Conservation (phyloP, 2,888 invertebrate genomes). For the Erannis defoliaria region DNA sequence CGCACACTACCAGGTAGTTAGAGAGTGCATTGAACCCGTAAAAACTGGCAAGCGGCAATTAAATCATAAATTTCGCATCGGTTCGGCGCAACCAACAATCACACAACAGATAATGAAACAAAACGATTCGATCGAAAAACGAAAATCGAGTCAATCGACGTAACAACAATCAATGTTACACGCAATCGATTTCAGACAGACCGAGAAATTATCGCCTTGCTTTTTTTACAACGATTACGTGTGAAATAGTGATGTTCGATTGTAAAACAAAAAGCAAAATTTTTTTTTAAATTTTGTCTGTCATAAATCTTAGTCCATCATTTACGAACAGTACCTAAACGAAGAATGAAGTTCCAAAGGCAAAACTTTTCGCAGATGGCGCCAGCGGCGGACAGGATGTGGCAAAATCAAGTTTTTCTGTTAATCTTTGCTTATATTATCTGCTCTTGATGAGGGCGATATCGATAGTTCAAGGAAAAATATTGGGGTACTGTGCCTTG, state of each 20-base stretch:
- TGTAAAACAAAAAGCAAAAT: slow-evolving; percentile 25
- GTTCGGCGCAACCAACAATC: slow-evolving; percentile 83
- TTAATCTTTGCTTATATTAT: too few species aligned
- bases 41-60: slow-evolving; percentile 74
- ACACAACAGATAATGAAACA: slow-evolving; percentile 82
- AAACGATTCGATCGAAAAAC: slow-evolving; percentile 71
- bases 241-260: slow-evolving; percentile 36
- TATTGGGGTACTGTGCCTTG: too few species aligned
- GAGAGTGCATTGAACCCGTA: slow-evolving; percentile 59
- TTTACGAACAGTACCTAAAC: slow-evolving; percentile 21
- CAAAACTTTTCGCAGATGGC: too few species aligned
- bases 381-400: too few species aligned
- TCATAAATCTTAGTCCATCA: slow-evolving; percentile 24
- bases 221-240: slow-evolving; percentile 39
- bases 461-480: too few species aligned
- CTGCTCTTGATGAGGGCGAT: too few species aligned
- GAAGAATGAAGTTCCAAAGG: too few species aligned
- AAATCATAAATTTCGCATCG: slow-evolving; percentile 84
- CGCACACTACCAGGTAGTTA: slow-evolving; percentile 43
- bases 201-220: slow-evolving; percentile 61
- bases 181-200: slow-evolving; percentile 71
- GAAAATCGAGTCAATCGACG: slow-evolving; percentile 49
- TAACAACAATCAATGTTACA: slow-evolving; percentile 65
- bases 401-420: too few species aligned
- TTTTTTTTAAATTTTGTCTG: slow-evolving; percentile 35